A percentile compares a stretch with the other conserved stretches of the same genome.
phyloP scores from a whole-genome alignment of 1,140 invertebrate species.

The Macrobrachium rosenbergii region DNA sequence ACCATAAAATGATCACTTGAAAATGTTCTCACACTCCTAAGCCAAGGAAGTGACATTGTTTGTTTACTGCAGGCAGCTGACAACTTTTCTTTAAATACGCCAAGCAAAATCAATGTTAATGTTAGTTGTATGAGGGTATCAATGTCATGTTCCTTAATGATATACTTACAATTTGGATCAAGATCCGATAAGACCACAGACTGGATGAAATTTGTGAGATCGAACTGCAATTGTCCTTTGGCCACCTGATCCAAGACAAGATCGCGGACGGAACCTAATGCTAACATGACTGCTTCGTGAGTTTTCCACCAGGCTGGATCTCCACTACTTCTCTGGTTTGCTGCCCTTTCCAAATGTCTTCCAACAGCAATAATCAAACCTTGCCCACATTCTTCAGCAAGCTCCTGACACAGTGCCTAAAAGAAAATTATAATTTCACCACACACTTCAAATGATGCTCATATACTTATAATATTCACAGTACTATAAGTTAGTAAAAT shows the following conservation, averaged over 20 bases:
- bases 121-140: too few relatives aligned
- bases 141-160: too few relatives aligned
- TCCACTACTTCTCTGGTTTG: conserved; percentile 70
- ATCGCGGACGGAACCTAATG: conserved; percentile 70
- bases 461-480: too few relatives aligned
- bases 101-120: too few relatives aligned
- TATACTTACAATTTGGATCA: conserved; percentile 70
- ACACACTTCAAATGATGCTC: too few relatives aligned
- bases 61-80: too few relatives aligned
- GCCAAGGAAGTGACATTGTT: too few relatives aligned
- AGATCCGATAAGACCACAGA: conserved; percentile 73
- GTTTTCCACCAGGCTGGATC: conserved; percentile 82
- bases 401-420: conserved; percentile 77
- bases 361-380: conserved; percentile 77
- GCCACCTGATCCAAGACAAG: conserved; percentile 75
- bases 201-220: conserved; percentile 78
- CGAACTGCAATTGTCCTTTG: conserved; percentile 76
- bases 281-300: conserved; percentile 81
- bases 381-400: conserved; percentile 75
- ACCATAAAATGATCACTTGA: too few relatives aligned
- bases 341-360: conserved; percentile 77
- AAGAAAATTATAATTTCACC: too few relatives aligned
- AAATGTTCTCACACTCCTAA: too few relatives aligned
- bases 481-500: too few relatives aligned
- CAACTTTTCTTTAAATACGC: too few relatives aligned